These are phyloP conservation scores for Elmis aenea DNA, from an alignment of 2,888 invertebrate species.

Conservation along the genomic window DNA sequence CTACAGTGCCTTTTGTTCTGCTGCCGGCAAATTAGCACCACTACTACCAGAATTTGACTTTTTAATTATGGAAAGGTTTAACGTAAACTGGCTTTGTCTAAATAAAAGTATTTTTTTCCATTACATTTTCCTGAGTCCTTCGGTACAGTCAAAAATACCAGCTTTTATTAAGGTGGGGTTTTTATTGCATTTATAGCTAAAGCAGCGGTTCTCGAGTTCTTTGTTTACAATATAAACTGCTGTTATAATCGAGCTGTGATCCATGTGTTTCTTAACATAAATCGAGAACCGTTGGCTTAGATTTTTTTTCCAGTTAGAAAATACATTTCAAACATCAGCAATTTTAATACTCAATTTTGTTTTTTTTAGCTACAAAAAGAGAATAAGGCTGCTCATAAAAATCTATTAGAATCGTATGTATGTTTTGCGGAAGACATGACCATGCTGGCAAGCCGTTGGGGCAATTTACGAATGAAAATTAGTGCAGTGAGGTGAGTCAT, in stretches of 20 bases:
- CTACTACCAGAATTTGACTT: constrained; percentile 57
- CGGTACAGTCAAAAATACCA: constrained; percentile 33
- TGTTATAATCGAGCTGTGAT: too few relatives aligned
- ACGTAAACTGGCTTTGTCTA: constrained; percentile 62
- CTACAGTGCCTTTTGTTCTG: constrained; percentile 58
- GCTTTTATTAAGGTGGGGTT: constrained; percentile 33
- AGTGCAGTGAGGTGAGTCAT: constrained; percentile 12
- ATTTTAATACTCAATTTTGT: constrained; percentile 1
- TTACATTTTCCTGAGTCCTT: constrained; percentile 38
- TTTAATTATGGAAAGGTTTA: constrained; percentile 57
- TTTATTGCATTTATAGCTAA: background rate
- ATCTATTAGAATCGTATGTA: constrained; percentile 21
- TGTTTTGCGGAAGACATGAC: constrained; percentile 25
- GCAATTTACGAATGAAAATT: constrained; percentile 10
- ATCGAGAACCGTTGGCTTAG: too few relatives aligned
- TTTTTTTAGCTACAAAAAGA: constrained; percentile 20
- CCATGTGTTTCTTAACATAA: too few relatives aligned
- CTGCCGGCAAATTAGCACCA: constrained; percentile 54
- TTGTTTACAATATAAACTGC: too few relatives aligned
- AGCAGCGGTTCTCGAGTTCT: too few relatives aligned
- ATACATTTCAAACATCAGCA: background rate
- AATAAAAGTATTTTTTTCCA: constrained; percentile 60
- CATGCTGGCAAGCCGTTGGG: constrained; percentile 14
- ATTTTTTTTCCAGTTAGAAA: too few relatives aligned
- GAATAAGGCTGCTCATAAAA: constrained; percentile 17